Evolutionary conservation across 2,888 invertebrate species (phyloP), one percentile per base, ranked within the genome.

Genomic region (Noctua fimbriata): DNA sequence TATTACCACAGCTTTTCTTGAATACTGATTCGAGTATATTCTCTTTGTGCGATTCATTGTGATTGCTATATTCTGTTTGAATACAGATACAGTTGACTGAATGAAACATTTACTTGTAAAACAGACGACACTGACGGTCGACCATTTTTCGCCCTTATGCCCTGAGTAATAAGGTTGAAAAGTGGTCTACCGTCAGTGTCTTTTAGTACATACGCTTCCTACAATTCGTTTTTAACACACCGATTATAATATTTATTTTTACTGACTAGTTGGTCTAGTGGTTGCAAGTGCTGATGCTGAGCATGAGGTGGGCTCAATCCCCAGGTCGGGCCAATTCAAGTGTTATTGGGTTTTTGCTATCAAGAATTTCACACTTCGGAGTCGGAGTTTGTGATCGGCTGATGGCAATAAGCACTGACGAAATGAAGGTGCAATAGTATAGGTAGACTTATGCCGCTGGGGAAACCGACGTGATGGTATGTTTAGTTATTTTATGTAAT

Each of bases 11-110:
- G 73, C 78, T 89, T 77, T 79, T 78, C 84, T 80, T 81, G 88
- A 87, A 87, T 89, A 86, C 86, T 84, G 82, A 89, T 81, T 79
- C 63, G 44, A 80, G 70, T 76, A 66, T 80, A 72, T 78, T 82
- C 74, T 79, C 73, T 79, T 75, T 52, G 55, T 52, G 52, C 71
- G 77, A 63, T 80, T 85, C 81, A 80, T 80, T 87, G 70, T 76
- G 78, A 77, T 69, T 77, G 55, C 70, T 79, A 69, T 66, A 78
- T 79, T 69, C 71, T 63, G 44, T 81, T 85, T 78, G 63, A 76
- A 81, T 81, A 81, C 21, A 73, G 63, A 69, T 72, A 70, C 41
- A 49, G 32, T 76, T 76, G 18, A 65, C 24, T 24, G 28, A 73
- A 66, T 55, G 9, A 2, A 73, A 52, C 9, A 58, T 36, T 52